These are phyloP conservation scores for Amphiduros pacificus DNA, from an alignment of 2,888 invertebrate species.

Conservation along the genomic window DNA sequence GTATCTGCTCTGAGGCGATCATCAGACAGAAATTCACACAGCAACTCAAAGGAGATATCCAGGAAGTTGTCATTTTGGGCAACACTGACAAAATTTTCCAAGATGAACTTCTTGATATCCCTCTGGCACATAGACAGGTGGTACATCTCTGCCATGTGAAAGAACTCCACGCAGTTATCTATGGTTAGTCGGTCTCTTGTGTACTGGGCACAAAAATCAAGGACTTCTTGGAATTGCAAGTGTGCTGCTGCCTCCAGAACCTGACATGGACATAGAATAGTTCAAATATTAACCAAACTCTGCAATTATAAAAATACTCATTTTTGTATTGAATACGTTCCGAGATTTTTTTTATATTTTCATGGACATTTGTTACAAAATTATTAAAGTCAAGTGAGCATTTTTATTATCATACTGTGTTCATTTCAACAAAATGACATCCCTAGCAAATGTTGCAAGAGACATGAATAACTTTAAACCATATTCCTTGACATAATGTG, in stretches of 20 bases:
- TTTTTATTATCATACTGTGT: too few species aligned
- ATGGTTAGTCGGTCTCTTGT: slow-evolving; percentile 31
- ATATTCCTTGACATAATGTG: too few species aligned
- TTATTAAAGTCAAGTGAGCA: too few species aligned
- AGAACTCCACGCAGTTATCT: slow-evolving; percentile 35
- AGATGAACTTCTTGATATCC: slow-evolving; percentile 33
- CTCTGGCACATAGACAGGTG: slow-evolving; percentile 29
- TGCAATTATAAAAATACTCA: too few species aligned
- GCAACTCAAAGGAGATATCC: slow-evolving; percentile 28
- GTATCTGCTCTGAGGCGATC: slow-evolving; percentile 29
- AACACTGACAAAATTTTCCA: slow-evolving; percentile 34
- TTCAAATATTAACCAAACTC: slow-evolving; percentile 28
- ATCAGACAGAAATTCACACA: slow-evolving; percentile 32
- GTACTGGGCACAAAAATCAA: slow-evolving; percentile 32
- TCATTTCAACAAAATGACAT: too few species aligned
- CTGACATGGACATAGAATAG: too few species aligned
- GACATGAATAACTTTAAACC: too few species aligned
- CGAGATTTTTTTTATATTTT: too few species aligned
- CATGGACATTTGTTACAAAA: too few species aligned
- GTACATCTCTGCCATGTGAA: slow-evolving; percentile 33
- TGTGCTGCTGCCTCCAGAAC: slow-evolving; percentile 36
- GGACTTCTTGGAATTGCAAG: slow-evolving; percentile 33
- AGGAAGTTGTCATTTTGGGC: slow-evolving; percentile 33
- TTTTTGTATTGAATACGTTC: too few species aligned
- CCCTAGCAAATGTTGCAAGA: too few species aligned